Percentiles rank a stretch among this genome's conserved stretches.
phyloP scores from a whole-genome alignment of 2,888 invertebrate species.

The Lasioglossum morio region DNA sequence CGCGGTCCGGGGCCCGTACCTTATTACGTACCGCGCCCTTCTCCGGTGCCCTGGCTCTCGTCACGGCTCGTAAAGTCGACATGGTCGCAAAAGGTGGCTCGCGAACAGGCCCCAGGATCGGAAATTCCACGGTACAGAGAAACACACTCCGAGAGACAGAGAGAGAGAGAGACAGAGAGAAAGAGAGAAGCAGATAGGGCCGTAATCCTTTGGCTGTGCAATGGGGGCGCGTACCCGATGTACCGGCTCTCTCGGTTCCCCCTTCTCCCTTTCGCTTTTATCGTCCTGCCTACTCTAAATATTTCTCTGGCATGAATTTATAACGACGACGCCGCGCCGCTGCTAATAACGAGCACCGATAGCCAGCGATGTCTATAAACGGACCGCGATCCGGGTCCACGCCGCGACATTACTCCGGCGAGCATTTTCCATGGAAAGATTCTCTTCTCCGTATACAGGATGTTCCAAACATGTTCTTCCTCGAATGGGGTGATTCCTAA shows the following conservation, averaged over 20 bases:
- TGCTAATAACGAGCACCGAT: conserved; percentile 68
- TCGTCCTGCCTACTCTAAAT: conserved; percentile 79
- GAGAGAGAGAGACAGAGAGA: neutral
- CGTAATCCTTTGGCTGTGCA: conserved; percentile 59
- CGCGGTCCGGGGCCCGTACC: conserved; percentile 52
- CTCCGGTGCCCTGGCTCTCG: conserved; percentile 46
- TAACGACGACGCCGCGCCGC: conserved; percentile 64
- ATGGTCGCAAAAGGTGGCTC: conserved; percentile 64
- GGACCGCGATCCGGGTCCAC: neutral
- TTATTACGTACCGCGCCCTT: conserved; percentile 59
- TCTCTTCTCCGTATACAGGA: neutral
- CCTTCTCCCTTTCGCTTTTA: conserved; percentile 57
- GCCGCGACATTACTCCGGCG: neutral
- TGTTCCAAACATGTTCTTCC: too few species aligned
- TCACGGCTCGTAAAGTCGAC: conserved; percentile 70
- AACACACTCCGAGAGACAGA: neutral
- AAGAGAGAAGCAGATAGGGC: conserved; percentile 25
- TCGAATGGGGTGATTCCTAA: too few species aligned
- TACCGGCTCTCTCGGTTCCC: conserved; percentile 27
- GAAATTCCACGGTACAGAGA: conserved; percentile 58
- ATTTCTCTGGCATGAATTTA: conserved; percentile 78
- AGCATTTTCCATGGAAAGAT: neutral
- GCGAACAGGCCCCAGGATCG: conserved; percentile 51
- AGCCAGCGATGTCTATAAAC: conserved; percentile 34
- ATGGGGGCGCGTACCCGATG: conserved; percentile 53